Percentiles rank a stretch among this genome's conserved stretches.
Evolutionary conservation across 1,140 invertebrate genomes (phyloP).

Genomic region (Platyscapa corneri): DNA sequence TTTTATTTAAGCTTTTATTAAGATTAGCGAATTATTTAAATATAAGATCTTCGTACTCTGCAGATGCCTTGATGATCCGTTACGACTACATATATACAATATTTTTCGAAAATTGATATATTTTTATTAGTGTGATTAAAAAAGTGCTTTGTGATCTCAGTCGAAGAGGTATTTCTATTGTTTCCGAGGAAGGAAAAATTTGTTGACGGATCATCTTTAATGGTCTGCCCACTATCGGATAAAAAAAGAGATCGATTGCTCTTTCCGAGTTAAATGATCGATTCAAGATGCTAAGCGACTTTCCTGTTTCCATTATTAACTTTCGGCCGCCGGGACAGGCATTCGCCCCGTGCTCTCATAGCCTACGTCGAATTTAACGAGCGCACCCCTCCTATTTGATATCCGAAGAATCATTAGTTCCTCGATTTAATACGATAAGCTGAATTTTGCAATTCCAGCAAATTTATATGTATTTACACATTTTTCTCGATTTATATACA

Average conservation of each 20-base stretch:
- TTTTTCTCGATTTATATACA: not conserved
- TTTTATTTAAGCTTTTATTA: no score
- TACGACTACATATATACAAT: not conserved
- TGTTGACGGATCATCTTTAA: constrained; percentile 36
- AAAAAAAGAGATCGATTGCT: constrained; percentile 43
- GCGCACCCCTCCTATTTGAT: not conserved
- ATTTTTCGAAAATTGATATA: not conserved
- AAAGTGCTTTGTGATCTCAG: not conserved
- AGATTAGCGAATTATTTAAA: no score
- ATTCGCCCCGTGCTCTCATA: not conserved
- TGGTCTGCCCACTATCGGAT: not conserved
- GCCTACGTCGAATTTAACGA: constrained; percentile 10
- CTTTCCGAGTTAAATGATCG: constrained; percentile 49
- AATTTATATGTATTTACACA: constrained; percentile 24
- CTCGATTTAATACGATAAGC: constrained; percentile 36
- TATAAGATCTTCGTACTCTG: no score
- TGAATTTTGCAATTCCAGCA: not conserved
- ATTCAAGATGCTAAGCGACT: constrained; percentile 51
- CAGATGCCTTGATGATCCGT: no score
- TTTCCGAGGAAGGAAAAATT: constrained; percentile 7
- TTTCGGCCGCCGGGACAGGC: not conserved
- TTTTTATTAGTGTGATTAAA: not conserved
- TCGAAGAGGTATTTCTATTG: not conserved
- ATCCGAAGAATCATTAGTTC: constrained; percentile 38
- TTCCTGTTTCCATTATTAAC: constrained; percentile 53